Evolutionary conservation across 2,113 vertebrate species (phyloP).

Genomic region (Ameiurus melas): DNA sequence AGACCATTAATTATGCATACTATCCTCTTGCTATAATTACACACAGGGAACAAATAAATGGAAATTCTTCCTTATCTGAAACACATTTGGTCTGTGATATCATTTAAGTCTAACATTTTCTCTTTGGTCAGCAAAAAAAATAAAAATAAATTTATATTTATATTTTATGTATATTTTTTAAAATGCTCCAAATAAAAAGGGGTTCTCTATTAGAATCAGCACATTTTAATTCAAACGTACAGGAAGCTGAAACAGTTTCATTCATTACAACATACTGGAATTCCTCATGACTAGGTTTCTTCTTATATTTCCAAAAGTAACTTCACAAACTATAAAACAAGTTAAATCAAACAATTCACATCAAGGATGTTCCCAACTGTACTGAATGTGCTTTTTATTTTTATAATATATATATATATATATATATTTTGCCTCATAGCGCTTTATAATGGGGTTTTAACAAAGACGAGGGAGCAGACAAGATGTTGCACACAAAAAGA

Average conservation of each 20-base stretch:
- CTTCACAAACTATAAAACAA: background rate
- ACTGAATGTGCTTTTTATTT: background rate
- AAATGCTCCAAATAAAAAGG: background rate
- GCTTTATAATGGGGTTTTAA: background rate
- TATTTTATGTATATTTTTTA: no score
- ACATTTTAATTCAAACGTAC: background rate
- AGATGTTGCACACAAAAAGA: background rate
- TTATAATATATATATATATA: no score
- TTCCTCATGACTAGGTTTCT: background rate
- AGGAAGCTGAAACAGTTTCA: background rate
- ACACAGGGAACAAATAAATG: constrained; percentile 44
- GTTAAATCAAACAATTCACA: background rate
- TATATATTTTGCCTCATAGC: background rate
- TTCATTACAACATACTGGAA: background rate
- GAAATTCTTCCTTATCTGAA: constrained; percentile 29
- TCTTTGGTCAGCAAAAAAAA: background rate
- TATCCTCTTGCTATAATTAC: constrained; percentile 42
- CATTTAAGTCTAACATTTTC: background rate
- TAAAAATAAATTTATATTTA: no score
- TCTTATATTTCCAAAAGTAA: background rate
- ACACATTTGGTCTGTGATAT: constrained; percentile 13
- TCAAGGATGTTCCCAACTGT: constrained; percentile 6
- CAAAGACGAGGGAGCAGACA: constrained; percentile 1
- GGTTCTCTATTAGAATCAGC: constrained; percentile 4
- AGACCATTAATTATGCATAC: constrained; percentile 47